phyloP scores from a whole-genome alignment of 2,797 vertebrate species.

The Crocodylus rhombifer region DNA sequence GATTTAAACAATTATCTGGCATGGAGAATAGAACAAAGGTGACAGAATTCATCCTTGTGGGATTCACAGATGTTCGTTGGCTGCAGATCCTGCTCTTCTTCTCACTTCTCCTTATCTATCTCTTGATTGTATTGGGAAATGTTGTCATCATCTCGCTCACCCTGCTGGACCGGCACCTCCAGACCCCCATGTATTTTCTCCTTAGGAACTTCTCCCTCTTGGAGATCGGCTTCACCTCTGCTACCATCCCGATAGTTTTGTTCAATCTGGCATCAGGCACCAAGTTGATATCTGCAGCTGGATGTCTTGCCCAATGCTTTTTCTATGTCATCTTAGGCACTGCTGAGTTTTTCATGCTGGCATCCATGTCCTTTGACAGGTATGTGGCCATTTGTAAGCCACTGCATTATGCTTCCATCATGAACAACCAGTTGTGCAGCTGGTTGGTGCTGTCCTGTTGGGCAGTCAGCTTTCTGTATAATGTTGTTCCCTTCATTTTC shows the following conservation, averaged over 20 bases:
- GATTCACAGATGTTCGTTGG: too few relatives aligned
- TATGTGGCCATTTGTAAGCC: background rate
- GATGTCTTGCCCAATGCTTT: constrained; percentile 15
- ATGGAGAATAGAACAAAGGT: too few relatives aligned
- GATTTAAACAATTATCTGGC: too few relatives aligned
- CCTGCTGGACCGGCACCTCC: background rate
- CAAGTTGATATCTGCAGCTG: background rate
- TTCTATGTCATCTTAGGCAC: constrained; percentile 24
- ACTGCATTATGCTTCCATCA: background rate
- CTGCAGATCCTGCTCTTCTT: background rate
- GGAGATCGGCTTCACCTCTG: constrained; percentile 33
- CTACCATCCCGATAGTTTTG: background rate
- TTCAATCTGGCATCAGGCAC: background rate
- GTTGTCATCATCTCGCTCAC: background rate
- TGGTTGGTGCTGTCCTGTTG: background rate
- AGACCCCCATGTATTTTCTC: too few relatives aligned
- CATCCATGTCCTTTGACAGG: background rate
- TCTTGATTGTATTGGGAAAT: constrained; percentile 46
- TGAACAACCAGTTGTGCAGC: background rate
- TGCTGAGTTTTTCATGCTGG: background rate
- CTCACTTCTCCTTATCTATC: background rate
- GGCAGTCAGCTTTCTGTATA: background rate
- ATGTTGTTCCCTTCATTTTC: background rate
- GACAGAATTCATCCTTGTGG: too few relatives aligned
- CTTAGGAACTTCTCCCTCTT: background rate